These are phyloP conservation scores for Petaurus breviceps DNA, from an alignment of 2,113 vertebrate genomes.

Conservation along the genomic window DNA sequence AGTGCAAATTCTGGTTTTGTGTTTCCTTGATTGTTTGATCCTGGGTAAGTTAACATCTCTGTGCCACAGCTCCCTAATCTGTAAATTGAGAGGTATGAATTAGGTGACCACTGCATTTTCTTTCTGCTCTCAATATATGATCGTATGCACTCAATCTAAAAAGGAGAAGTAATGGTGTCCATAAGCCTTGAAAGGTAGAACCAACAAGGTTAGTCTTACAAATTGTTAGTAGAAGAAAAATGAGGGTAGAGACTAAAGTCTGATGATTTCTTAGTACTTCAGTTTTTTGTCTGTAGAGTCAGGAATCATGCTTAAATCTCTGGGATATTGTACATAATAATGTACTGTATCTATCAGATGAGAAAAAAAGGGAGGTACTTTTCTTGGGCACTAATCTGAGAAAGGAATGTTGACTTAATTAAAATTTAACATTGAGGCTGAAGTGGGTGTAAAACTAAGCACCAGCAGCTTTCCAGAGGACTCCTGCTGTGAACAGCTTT, in stretches of 20 bases:
- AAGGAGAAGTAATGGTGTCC: no score
- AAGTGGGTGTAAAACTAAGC: neutral
- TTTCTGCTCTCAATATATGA: no score
- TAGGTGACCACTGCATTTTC: no score
- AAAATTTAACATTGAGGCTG: conserved; percentile 4
- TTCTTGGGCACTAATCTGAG: conserved; percentile 25
- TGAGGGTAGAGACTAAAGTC: neutral
- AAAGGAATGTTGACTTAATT: conserved; percentile 42
- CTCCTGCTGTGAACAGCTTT: no score
- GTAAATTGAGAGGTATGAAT: no score
- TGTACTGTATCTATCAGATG: neutral
- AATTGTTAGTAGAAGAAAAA: neutral
- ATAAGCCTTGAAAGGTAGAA: neutral
- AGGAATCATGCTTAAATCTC: neutral
- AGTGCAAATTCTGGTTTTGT: no score
- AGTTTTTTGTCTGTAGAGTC: conserved; percentile 24
- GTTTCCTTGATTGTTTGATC: no score
- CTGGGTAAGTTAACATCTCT: no score
- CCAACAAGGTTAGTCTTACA: neutral
- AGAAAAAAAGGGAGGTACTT: conserved; percentile 30
- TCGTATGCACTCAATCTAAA: no score
- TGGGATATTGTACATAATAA: conserved; percentile 6
- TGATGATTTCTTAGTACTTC: neutral
- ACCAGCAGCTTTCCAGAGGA: no score
- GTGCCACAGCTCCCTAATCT: no score